A percentile compares a stretch with the other conserved stretches of the same genome.
Evolutionary conservation across 2,888 invertebrate species (phyloP).

Genomic region (Nycteola revayana): DNA sequence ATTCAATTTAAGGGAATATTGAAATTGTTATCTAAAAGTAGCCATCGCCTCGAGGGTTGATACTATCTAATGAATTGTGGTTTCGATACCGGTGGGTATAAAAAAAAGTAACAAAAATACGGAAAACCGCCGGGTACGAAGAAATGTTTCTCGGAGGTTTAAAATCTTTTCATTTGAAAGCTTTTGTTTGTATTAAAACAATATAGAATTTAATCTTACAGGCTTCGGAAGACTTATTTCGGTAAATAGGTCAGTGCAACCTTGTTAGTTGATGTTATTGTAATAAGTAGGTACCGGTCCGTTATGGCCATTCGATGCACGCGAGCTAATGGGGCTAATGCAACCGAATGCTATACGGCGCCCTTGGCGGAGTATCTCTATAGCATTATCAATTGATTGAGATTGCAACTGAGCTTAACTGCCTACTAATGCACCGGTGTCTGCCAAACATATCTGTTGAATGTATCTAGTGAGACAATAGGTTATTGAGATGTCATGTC

Average conservation of each 20-base stretch:
- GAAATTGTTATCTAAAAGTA: conserved; percentile 38
- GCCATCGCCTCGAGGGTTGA: conserved; percentile 22
- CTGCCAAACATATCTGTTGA: conserved; percentile 12
- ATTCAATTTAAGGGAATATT: conserved; percentile 50
- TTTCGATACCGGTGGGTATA: conserved; percentile 2
- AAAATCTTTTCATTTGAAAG: conserved; percentile 12
- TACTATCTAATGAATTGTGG: conserved; percentile 11
- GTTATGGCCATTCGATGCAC: conserved; percentile 22
- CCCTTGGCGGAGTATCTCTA: conserved; percentile 40
- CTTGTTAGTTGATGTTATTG: conserved; percentile 19
- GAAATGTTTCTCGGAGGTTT: not conserved
- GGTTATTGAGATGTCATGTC: no score
- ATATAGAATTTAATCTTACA: conserved; percentile 14
- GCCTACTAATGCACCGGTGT: conserved; percentile 7
- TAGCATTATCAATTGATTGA: conserved; percentile 46
- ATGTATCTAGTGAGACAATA: not conserved
- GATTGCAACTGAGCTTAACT: conserved; percentile 21
- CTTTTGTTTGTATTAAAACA: conserved; percentile 28
- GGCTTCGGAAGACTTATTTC: conserved; percentile 20
- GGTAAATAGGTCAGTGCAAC: conserved; percentile 28
- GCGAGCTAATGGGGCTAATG: conserved; percentile 43
- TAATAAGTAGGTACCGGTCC: conserved; percentile 7
- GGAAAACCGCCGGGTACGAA: no score
- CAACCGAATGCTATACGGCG: conserved; percentile 30
- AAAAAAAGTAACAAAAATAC: no score